Conservation (phyloP, 2,888 invertebrate genomes). For the Calliopum simillimum region DNA sequence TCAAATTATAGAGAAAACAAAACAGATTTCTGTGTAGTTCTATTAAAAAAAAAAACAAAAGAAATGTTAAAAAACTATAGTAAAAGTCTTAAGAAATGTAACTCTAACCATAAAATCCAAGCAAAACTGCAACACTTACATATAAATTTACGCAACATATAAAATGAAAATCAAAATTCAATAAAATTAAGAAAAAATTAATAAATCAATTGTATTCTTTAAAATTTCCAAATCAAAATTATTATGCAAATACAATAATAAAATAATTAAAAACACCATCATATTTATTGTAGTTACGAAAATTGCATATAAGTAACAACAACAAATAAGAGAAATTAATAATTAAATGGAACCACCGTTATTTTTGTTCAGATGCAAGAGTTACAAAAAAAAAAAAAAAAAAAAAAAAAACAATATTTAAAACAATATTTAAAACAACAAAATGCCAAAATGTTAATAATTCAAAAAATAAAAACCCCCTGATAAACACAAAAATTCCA, state of each 20-base stretch:
- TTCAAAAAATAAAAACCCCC: not conserved
- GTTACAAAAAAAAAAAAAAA: conserved; percentile 3
- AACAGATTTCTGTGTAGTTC: not conserved
- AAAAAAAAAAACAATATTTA: conserved; percentile 5
- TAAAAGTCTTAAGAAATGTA: not conserved
- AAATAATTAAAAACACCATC: too few relatives aligned
- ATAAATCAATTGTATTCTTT: not conserved
- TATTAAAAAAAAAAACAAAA: conserved; percentile 9
- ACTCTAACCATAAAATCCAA: too few relatives aligned
- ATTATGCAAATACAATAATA: too few relatives aligned
- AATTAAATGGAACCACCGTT: conserved; percentile 43
- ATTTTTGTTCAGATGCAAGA: conserved; percentile 24
- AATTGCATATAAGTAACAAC: not conserved
- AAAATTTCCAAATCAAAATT: too few relatives aligned
- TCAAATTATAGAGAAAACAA: conserved; percentile 4
- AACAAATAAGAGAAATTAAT: conserved; percentile 19
- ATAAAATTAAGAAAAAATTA: not conserved
- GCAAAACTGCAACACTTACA: not conserved
- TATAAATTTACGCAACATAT: not conserved
- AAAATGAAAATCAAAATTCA: not conserved
- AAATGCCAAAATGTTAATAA: conserved; percentile 18
- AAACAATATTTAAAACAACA: too few relatives aligned
- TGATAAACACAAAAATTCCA: not conserved
- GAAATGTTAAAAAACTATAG: not conserved
- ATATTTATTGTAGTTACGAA: too few relatives aligned